Evolutionary conservation across 2,797 vertebrate species (phyloP).

Genomic region (Brachyalestes nurse): DNA sequence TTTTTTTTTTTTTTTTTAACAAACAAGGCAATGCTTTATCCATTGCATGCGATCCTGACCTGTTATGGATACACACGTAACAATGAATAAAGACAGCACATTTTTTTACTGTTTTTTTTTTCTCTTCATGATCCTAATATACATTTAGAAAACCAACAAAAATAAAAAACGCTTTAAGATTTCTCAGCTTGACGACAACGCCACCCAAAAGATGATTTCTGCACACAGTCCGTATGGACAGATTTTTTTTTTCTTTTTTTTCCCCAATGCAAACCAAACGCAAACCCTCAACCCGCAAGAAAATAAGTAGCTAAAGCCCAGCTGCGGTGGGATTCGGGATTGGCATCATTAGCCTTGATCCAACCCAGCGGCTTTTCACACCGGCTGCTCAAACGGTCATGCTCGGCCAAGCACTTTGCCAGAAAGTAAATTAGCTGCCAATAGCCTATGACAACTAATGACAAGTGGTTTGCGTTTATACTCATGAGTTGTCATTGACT

Average conservation of each 20-base stretch:
- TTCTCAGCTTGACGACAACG: conserved; percentile 62
- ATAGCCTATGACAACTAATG: not conserved
- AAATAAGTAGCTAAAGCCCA: not conserved
- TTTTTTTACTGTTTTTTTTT: conserved; percentile 51
- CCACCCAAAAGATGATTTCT: conserved; percentile 39
- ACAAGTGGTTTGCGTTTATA: not conserved
- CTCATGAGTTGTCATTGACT: not conserved
- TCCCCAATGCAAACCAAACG: conserved; percentile 64
- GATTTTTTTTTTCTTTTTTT: conserved; percentile 67
- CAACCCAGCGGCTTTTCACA: not conserved
- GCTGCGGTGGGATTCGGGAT: not conserved
- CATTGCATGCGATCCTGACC: conserved; percentile 78
- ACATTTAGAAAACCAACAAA: conserved; percentile 81
- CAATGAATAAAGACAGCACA: conserved; percentile 59
- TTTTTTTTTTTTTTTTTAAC: conserved; percentile 56
- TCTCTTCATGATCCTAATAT: conserved; percentile 76
- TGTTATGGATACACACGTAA: conserved; percentile 77
- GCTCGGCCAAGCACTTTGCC: not conserved
- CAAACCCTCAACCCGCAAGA: not conserved
- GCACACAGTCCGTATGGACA: conserved; percentile 71
- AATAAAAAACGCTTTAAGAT: conserved; percentile 72
- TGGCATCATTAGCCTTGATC: no score
- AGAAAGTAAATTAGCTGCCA: not conserved
- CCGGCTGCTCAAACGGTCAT: not conserved
- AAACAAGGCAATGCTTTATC: conserved; percentile 73